Evolutionary conservation across 1,140 invertebrate species (phyloP).

Genomic region (Eubasilissa regina): DNA sequence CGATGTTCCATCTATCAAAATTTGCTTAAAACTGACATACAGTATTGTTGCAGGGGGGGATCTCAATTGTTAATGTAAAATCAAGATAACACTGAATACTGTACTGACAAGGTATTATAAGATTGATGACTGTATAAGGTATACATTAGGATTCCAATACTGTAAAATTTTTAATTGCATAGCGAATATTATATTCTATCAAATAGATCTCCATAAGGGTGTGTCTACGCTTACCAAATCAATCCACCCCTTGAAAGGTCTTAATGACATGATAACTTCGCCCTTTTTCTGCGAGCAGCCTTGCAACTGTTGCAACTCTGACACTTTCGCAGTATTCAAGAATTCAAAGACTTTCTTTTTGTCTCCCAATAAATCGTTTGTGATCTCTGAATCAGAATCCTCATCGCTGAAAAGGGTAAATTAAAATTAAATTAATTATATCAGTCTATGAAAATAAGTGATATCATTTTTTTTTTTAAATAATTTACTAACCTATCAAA

Average conservation of each 20-base stretch:
- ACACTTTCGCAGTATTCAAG: slow-evolving; percentile 77
- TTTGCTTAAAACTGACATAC: too few species aligned
- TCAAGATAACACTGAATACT: not conserved
- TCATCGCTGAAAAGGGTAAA: slow-evolving; percentile 73
- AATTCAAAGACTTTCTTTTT: slow-evolving; percentile 85
- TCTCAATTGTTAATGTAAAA: too few species aligned
- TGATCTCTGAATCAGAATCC: slow-evolving; percentile 82
- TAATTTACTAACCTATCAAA: slow-evolving; percentile 53
- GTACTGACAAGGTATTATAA: not conserved
- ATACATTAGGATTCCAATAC: too few species aligned
- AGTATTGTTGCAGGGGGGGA: too few species aligned
- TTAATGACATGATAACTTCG: slow-evolving; percentile 76
- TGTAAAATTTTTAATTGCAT: too few species aligned
- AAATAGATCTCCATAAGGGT: too few species aligned
- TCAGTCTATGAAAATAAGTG: too few species aligned
- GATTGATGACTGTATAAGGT: too few species aligned
- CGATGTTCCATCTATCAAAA: too few species aligned
- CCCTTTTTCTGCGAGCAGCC: slow-evolving; percentile 84
- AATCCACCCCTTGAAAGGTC: slow-evolving; percentile 82
- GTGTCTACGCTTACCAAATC: slow-evolving; percentile 74
- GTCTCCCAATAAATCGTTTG: slow-evolving; percentile 78
- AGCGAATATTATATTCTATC: too few species aligned
- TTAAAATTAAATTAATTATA: not conserved
- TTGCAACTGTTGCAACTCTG: slow-evolving; percentile 79
- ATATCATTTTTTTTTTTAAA: too few species aligned